Base-by-base conservation (phyloP, 2,888 invertebrate species). In the Odontomyia ornata region DNA sequence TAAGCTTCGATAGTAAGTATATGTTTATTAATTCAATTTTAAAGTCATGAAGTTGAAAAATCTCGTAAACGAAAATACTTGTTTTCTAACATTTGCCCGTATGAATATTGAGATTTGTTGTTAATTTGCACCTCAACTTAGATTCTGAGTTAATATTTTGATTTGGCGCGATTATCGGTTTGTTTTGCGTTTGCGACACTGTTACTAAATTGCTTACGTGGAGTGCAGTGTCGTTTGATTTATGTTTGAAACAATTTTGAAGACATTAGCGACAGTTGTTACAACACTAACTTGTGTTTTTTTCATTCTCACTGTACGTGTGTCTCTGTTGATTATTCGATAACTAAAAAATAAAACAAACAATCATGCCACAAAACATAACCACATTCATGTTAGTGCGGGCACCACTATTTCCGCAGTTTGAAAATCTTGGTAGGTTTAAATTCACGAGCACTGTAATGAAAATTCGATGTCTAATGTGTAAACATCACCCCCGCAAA, bases 1-100 rank as follows among this genome's bases (percentile, higher is more conserved):
- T 95, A 81, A 95, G 96, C 71, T 95, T 98, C 85, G 96, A 97
- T 87, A 95, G 96, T 96, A 88, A 92, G 95, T 93, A 83, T 80
- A 73, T 15, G 5, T 9, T 69, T 46, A 18, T 69, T 52, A 9
- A 9, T 9, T n/a, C 18, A 36, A 52, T 52, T 52, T 52, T 52
- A 52, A 52, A 9, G 43, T 9, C 52, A 52, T 52, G 7, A 18
- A 18, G 3, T 52, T 4, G n/a, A 13, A 52, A 52, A 15, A 3
- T 4, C 15, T 52, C 4, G 18, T n/a, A 52, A 52, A 52, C 52
- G 52, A 52, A 9, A 9, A n/a, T 52, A 4, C 15, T 18, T 52
- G 27, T 65, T 65, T 36, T 43, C 5, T 4, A 36, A 1, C 15
- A 11, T 27, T 46, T 69, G 30, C 47, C 25, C 47, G 18, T 64